A percentile compares a stretch with the other conserved stretches of the same genome.
phyloP scores from a whole-genome alignment of 2,113 vertebrate species.

The Catharus bicknelli region DNA sequence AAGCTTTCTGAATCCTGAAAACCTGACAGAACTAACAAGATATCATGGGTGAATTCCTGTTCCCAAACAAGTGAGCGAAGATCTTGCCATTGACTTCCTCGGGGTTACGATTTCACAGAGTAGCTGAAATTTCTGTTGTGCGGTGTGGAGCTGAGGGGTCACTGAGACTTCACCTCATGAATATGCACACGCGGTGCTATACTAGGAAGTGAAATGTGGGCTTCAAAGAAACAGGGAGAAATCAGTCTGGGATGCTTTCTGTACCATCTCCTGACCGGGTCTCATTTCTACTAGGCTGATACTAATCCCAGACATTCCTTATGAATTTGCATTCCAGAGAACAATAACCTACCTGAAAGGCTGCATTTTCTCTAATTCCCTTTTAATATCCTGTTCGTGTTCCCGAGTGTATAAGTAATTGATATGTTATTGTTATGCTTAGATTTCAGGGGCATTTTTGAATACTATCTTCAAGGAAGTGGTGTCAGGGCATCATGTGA shows the following conservation, averaged over 20 bases:
- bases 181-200: neutral
- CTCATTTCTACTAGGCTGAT: slow-evolving; percentile 4
- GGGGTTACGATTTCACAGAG: neutral
- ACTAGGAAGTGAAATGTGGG: neutral
- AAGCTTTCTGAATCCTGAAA: neutral
- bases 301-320: slow-evolving; percentile 18
- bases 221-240: neutral
- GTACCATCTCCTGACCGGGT: neutral
- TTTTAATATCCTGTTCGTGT: slow-evolving; percentile 41
- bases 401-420: slow-evolving; percentile 28
- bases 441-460: neutral
- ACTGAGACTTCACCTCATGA: neutral
- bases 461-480: slow-evolving; percentile 21
- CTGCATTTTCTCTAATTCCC: slow-evolving; percentile 34
- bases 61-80: neutral
- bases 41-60: neutral
- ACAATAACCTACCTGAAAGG: slow-evolving; percentile 33
- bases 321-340: slow-evolving; percentile 33
- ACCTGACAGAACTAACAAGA: slow-evolving; percentile 27
- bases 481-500: neutral
- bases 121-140: neutral
- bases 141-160: neutral
- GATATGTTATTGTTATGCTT: slow-evolving; percentile 29
- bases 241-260: neutral
- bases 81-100: neutral